Conservation (phyloP, 2,888 invertebrate species). For the Schizaphis graminum region DNA sequence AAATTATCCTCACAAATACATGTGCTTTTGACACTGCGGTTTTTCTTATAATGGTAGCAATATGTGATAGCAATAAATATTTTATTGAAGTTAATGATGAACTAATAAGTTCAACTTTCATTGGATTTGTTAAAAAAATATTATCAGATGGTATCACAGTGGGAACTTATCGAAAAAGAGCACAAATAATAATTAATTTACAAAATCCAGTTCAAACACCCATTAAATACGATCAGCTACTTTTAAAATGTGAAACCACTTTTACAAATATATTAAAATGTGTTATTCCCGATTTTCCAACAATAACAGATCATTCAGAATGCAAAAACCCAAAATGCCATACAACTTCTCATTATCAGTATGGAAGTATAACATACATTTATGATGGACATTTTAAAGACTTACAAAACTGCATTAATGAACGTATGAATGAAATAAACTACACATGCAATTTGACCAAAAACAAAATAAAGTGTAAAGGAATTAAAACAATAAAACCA, state of each 20-base stretch:
- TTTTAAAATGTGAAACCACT: constrained; percentile 25
- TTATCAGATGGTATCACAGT: neutral
- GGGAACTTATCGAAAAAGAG: neutral
- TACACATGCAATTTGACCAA: too few relatives aligned
- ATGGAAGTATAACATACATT: too few relatives aligned
- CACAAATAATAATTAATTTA: too few relatives aligned
- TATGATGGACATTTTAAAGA: too few relatives aligned
- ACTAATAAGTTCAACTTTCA: neutral
- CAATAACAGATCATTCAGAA: too few relatives aligned
- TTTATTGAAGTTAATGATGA: neutral
- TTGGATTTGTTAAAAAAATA: neutral
- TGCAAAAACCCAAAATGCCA: too few relatives aligned
- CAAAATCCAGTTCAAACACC: neutral
- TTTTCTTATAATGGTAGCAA: constrained; percentile 23
- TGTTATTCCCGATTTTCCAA: too few relatives aligned
- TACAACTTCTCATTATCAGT: too few relatives aligned
- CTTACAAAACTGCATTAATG: too few relatives aligned
- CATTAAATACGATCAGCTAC: neutral
- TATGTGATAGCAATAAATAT: constrained; percentile 23
- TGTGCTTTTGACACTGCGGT: constrained; percentile 29
- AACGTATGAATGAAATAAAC: too few relatives aligned
- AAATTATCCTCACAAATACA: constrained; percentile 8
- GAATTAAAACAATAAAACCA: too few relatives aligned
- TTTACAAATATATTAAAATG: constrained; percentile 3
- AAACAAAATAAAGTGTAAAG: too few relatives aligned